Evolutionary conservation across 2,888 invertebrate species (phyloP).

Genomic region (Lasioglossum figueresi): DNA sequence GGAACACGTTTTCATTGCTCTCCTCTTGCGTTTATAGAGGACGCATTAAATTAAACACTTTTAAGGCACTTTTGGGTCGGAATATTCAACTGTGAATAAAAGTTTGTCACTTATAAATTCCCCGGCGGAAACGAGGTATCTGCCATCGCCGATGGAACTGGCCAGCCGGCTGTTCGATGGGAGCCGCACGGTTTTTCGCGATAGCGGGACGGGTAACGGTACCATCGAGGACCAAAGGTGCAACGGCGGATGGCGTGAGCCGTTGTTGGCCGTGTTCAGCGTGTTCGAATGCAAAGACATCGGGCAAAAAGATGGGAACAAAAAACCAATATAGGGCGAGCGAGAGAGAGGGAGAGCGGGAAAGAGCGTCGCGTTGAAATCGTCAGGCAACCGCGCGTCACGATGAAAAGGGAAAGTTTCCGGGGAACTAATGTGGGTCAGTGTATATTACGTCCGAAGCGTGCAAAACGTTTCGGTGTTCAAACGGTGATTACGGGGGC

Average conservation of each 20-base stretch:
- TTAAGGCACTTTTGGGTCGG: not conserved
- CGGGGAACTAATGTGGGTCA: conserved; percentile 54
- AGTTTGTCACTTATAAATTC: not conserved
- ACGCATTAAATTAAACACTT: too few relatives aligned
- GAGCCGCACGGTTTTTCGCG: conserved; percentile 3
- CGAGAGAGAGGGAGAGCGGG: not conserved
- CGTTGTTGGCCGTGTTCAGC: not conserved
- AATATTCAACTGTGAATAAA: not conserved
- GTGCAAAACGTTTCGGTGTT: conserved; percentile 58
- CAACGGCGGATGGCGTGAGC: not conserved
- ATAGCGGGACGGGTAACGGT: conserved; percentile 3
- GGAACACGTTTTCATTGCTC: not conserved
- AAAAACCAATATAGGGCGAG: conserved; percentile 17
- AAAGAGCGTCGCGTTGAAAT: not conserved
- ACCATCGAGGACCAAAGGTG: conserved; percentile 2
- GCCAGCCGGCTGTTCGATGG: not conserved
- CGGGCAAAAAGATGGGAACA: conserved; percentile 13
- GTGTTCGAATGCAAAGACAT: not conserved
- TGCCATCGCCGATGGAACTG: not conserved
- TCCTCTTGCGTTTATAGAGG: not conserved
- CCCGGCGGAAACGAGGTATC: not conserved
- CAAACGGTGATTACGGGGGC: conserved; percentile 64
- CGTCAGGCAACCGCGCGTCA: not conserved
- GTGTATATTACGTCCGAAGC: conserved; percentile 40
- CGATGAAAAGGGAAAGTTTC: conserved; percentile 38